Evolutionary conservation across 1,140 invertebrate genomes (phyloP), one percentile per base, ranked within the genome.

Genomic region (Stegodyphus mimosarum): DNA sequence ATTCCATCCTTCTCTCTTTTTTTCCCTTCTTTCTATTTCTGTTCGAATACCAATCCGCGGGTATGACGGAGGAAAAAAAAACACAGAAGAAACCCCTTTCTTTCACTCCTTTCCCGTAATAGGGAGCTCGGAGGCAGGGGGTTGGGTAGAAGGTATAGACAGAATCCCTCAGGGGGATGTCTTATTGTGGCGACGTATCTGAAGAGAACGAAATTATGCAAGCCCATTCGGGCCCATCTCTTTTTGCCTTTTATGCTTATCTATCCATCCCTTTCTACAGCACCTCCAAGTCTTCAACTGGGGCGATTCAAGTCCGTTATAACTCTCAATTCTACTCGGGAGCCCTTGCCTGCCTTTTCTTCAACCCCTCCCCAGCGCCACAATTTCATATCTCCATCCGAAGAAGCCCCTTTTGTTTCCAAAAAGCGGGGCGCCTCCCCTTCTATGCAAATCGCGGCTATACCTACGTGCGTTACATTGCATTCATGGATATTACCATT

Each of bases 391-490:
- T 80, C 67, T 83, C 64, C 64, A 10, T 60, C 55, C 9, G 17
- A 67, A 73, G 60, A 52, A 49, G 60, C 51, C 51, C 70, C 71
- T 72, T 50, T 83, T 52, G 55, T 71, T 60, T 69, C 10, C 33
- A 69, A 18, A 17, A 51, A 60, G 52, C 49, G 52, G 53, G 17
- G 17, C 15, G 10, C 64, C 4, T 50, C 60, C n/a, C 70, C 79
- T 83, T 60, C 49, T 84, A 84, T 84, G 81, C 81, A 84, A 84
- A 84, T 84, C 81, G 52, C 6, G n/a, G 60, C 49, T 64, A 33
- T 74, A 64, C 79, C 79, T 83, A 83, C 80, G 80, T 83, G 80
- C 80, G 80, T 83, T 83, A 83, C 80, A 83, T 74, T 18, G 70
- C 80, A 63, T 83, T 83, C 80, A 83, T 83, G 80, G 80, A 83